Conservation (phyloP, 1,140 invertebrate species). For the Drosophila nasuta region DNA sequence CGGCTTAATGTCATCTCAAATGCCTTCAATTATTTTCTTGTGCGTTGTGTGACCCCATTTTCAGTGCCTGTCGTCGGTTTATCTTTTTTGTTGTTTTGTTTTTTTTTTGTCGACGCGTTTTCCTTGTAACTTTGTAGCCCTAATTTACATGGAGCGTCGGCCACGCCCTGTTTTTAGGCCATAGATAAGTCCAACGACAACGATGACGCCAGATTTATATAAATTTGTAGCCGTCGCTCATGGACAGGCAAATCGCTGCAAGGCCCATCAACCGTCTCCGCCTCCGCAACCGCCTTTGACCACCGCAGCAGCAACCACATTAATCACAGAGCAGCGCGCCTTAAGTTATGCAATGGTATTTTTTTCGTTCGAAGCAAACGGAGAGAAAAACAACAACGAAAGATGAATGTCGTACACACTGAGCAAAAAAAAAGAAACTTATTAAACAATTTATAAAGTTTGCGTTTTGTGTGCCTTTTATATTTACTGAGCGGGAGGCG, state of each 20-base stretch:
- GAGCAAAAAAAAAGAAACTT: constrained; percentile 27
- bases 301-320: constrained; percentile 28
- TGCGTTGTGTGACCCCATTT: constrained; percentile 26
- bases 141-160: constrained; percentile 55
- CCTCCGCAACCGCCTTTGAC: neutral
- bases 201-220: constrained; percentile 39
- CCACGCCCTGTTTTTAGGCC: constrained; percentile 16
- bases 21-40: constrained; percentile 67
- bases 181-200: constrained; percentile 35
- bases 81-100: constrained; percentile 1
- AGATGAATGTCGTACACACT: constrained; percentile 33
- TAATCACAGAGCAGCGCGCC: constrained; percentile 28
- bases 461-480: constrained; percentile 20
- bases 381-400: constrained; percentile 28
- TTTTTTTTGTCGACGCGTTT: constrained; percentile 12
- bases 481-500: neutral
- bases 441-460: constrained; percentile 65
- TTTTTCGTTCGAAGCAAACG: constrained; percentile 8
- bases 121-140: constrained; percentile 41
- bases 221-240: constrained; percentile 46
- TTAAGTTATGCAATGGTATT: constrained; percentile 51
- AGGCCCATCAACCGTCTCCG: constrained; percentile 3
- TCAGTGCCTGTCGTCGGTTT: constrained; percentile 7
- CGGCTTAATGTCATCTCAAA: constrained; percentile 72
- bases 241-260: constrained; percentile 15